These are phyloP conservation scores for Diceros bicornis DNA, from an alignment of 2,797 vertebrate genomes.

Conservation along the genomic window DNA sequence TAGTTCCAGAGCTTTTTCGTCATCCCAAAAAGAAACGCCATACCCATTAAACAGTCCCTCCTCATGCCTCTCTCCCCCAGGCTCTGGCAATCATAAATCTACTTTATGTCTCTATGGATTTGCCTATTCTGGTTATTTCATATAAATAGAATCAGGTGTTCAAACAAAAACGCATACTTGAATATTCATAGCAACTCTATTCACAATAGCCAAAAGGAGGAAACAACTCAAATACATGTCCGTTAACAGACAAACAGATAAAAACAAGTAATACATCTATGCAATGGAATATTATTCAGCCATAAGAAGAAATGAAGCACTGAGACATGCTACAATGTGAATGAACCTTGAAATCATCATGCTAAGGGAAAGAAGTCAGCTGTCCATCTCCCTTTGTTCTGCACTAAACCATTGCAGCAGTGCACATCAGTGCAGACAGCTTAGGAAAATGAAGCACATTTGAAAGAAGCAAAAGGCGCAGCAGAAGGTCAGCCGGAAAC, in stretches of 20 bases:
- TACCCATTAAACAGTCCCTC: background rate
- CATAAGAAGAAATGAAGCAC: background rate
- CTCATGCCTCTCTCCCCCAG: background rate
- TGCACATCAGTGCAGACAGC: background rate
- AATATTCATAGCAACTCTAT: background rate
- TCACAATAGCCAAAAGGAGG: background rate
- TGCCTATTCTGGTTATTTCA: constrained; percentile 26
- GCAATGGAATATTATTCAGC: constrained; percentile 25
- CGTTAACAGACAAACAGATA: background rate
- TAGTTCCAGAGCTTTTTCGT: background rate
- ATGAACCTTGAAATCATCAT: background rate
- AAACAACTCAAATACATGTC: background rate
- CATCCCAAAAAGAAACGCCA: background rate
- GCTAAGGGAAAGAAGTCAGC: background rate
- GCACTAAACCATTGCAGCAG: background rate
- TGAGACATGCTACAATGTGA: background rate
- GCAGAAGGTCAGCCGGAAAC: background rate
- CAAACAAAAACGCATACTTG: background rate
- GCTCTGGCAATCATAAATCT: background rate
- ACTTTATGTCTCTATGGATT: constrained; percentile 12
- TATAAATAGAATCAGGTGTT: constrained; percentile 40
- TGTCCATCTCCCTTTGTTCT: background rate
- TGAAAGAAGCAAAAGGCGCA: constrained; percentile 20
- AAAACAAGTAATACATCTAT: background rate
- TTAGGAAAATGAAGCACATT: constrained; percentile 13